Evolutionary conservation across 2,797 vertebrate species (phyloP).

Genomic region (Labroides dimidiatus): DNA sequence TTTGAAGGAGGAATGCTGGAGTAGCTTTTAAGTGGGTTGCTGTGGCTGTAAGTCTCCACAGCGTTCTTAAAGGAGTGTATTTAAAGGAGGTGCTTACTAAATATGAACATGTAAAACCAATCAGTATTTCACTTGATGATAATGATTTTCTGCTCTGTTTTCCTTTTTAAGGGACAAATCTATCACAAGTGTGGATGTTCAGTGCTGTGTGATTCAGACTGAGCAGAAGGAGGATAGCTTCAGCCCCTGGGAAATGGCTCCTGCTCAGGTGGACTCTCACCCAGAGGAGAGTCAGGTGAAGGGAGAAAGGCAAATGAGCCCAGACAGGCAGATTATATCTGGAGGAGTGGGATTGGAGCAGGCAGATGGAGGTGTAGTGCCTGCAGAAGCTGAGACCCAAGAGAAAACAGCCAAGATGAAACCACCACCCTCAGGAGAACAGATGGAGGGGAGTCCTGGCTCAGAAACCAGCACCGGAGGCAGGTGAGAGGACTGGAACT

Average conservation of each 20-base stretch:
- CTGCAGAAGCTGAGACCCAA: constrained; percentile 38
- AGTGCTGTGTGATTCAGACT: constrained; percentile 71
- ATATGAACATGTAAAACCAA: too few species aligned
- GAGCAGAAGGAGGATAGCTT: constrained; percentile 34
- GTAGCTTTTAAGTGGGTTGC: constrained; percentile 1
- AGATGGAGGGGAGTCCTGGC: constrained; percentile 61
- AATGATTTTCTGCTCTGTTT: constrained; percentile 12
- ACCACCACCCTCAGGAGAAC: constrained; percentile 54
- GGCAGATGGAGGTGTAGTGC: constrained; percentile 58
- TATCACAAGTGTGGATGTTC: constrained; percentile 77
- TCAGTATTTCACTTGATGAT: not conserved
- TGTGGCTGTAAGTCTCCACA: not conserved
- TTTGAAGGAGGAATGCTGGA: not conserved
- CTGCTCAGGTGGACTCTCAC: constrained; percentile 50
- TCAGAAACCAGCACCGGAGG: constrained; percentile 44
- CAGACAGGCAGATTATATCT: constrained; percentile 42
- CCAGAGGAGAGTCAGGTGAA: constrained; percentile 30
- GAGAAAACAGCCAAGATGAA: constrained; percentile 58
- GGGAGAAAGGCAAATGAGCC: constrained; percentile 17
- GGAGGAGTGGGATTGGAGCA: constrained; percentile 34
- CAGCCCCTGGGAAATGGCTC: constrained; percentile 45
- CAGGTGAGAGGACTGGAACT: constrained; percentile 64
- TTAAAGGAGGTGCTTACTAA: too few species aligned
- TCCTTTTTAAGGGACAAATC: constrained; percentile 79
- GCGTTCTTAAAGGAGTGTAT: not conserved